phyloP scores from a whole-genome alignment of 2,113 vertebrate genomes.

The Gymnogyps californianus region DNA sequence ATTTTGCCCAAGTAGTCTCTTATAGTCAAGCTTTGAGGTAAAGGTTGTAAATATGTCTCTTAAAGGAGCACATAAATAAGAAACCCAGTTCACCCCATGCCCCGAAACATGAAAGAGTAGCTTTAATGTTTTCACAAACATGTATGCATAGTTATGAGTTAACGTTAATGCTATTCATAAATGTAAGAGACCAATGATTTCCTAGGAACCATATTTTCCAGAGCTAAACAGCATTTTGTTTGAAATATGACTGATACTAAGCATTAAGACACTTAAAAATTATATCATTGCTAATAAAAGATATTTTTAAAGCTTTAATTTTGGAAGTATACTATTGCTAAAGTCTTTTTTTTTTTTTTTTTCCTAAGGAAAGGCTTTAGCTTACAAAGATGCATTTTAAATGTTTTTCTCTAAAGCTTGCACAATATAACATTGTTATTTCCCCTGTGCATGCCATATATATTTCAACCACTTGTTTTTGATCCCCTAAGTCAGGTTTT shows the following conservation, averaged over 20 bases:
- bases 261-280: background rate
- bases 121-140: background rate
- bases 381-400: background rate
- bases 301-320: background rate
- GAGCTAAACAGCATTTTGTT: background rate
- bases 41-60: background rate
- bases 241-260: background rate
- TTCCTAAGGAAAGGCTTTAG: background rate
- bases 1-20: background rate
- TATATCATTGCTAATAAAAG: background rate
- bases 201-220: background rate
- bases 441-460: background rate
- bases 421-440: background rate
- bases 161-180: background rate
- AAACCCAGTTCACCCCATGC: background rate
- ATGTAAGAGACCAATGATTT: background rate
- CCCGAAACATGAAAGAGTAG: background rate
- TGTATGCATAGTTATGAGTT: background rate
- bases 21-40: background rate
- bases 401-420: background rate
- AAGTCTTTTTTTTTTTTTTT: background rate
- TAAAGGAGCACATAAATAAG: background rate
- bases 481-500: background rate
- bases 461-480: background rate
- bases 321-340: background rate